A percentile compares a stretch with the other conserved stretches of the same genome.
Evolutionary conservation across 2,113 vertebrate species (phyloP).

Genomic region (Menura novaehollandiae): DNA sequence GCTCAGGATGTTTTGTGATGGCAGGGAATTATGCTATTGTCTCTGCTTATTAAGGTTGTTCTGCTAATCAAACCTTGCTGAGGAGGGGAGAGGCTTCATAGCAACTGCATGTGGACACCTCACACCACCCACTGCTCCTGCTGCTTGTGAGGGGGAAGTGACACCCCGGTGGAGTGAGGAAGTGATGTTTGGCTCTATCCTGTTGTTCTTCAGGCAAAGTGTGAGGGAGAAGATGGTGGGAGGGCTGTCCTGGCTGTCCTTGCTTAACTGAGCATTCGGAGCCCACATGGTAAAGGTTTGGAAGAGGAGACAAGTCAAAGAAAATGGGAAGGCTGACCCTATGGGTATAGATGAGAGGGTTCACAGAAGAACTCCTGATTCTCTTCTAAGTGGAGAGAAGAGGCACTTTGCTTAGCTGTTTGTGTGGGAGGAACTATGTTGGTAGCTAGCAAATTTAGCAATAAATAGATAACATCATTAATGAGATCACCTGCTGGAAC

Average conservation of each 20-base stretch:
- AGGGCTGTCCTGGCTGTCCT: not conserved
- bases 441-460: not conserved
- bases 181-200: not conserved
- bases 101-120: not conserved
- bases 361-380: not conserved
- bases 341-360: not conserved
- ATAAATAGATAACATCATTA: not conserved
- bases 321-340: not conserved
- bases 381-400: not conserved
- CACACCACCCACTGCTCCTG: not conserved
- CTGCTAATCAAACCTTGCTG: not conserved
- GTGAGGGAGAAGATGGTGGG: not conserved
- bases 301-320: not conserved
- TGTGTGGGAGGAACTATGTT: constrained; percentile 12
- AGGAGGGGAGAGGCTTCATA: not conserved
- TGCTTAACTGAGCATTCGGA: not conserved
- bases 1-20: not conserved
- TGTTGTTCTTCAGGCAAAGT: not conserved
- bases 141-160: not conserved
- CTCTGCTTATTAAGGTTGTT: not conserved
- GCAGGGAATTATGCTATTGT: not conserved
- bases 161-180: fast-evolving
- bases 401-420: not conserved
- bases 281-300: not conserved
- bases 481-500: not conserved